phyloP scores from a whole-genome alignment of 1,140 invertebrate genomes.

The Drosophila parabipectinata region DNA sequence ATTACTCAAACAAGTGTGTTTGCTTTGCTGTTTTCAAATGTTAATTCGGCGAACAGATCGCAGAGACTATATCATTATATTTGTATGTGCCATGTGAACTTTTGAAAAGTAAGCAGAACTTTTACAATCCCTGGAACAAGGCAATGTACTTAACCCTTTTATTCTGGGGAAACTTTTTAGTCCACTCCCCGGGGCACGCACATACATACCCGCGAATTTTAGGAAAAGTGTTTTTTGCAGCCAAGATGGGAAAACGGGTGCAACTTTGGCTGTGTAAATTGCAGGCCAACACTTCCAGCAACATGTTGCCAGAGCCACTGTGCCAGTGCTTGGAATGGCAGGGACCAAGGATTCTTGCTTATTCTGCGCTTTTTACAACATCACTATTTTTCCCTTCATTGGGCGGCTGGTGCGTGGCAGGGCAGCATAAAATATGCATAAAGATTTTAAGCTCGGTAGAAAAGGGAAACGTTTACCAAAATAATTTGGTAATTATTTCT shows the following conservation, averaged over 20 bases:
- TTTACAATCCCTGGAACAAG: conserved; percentile 18
- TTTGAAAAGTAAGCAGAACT: conserved; percentile 16
- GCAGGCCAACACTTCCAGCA: conserved; percentile 44
- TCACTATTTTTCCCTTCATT: conserved; percentile 42
- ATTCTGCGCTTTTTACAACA: conserved; percentile 29
- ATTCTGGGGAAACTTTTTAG: conserved; percentile 20
- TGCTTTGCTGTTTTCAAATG: not conserved
- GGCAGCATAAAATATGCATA: conserved; percentile 40
- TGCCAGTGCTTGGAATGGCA: too few relatives aligned
- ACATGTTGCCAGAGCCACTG: conserved; percentile 23
- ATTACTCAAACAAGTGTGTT: not conserved
- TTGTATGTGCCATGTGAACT: conserved; percentile 2
- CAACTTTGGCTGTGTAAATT: conserved; percentile 41
- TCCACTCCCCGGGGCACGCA: not conserved
- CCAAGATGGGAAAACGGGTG: conserved; percentile 6
- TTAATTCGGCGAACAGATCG: not conserved
- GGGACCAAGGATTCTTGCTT: not conserved
- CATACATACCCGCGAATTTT: conserved; percentile 10
- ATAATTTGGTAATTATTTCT: conserved; percentile 47
- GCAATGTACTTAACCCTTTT: conserved; percentile 43
- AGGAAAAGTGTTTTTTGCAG: conserved; percentile 10
- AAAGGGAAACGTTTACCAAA: conserved; percentile 39
- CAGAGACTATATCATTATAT: conserved; percentile 4
- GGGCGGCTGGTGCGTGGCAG: conserved; percentile 7
- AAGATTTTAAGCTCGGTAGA: conserved; percentile 29